Evolutionary conservation across 2,888 invertebrate genomes (phyloP).

Genomic region (Lucinisca nassula): DNA sequence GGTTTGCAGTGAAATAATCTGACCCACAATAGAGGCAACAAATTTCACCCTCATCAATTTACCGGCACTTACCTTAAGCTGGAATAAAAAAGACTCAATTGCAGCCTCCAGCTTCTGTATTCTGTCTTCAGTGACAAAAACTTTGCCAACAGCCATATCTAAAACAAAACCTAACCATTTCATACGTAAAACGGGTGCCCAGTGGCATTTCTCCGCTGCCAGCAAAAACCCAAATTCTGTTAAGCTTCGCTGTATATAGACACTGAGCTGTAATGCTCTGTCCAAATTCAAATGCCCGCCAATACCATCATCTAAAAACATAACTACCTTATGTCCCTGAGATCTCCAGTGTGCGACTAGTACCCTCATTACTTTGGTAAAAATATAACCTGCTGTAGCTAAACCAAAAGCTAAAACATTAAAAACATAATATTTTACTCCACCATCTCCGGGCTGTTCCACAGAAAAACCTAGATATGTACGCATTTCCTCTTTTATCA

Average conservation of each 20-base stretch:
- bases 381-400: neutral
- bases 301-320: neutral
- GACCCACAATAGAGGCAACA: neutral
- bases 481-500: neutral
- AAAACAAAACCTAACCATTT: neutral
- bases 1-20: slow-evolving; percentile 43
- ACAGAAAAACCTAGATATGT: neutral
- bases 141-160: too few species aligned
- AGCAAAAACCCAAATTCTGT: neutral
- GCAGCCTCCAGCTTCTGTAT: too few species aligned
- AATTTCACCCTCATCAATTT: neutral
- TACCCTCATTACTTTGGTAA: neutral
- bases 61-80: neutral
- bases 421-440: neutral
- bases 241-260: neutral
- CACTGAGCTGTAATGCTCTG: neutral
- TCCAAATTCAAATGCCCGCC: neutral
- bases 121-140: neutral
- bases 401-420: neutral
- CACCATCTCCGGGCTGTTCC: neutral
- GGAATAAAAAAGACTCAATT: too few species aligned
- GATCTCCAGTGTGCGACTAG: neutral
- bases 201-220: neutral
- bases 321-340: neutral
- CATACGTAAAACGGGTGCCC: neutral